Base-by-base conservation (phyloP, 2,113 vertebrate genomes). In the Rissa tridactyla region DNA sequence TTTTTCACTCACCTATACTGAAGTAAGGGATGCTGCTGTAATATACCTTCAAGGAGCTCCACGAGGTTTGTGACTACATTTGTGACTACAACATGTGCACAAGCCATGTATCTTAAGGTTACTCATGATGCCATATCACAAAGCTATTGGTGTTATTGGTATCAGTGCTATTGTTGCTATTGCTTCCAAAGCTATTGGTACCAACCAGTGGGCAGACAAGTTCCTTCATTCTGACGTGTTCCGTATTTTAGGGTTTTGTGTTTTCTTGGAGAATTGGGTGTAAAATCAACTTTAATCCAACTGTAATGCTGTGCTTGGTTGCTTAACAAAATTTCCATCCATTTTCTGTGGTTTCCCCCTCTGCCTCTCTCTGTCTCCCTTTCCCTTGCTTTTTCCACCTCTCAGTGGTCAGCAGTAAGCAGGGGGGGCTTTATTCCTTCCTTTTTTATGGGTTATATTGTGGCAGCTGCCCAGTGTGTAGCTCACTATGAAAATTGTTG, bases 141-240 rank as follows among this genome's bases (percentile, higher is more conserved):
- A 61, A 82, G 27, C 22, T 84, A 6, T 40, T 49, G 44, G 2
- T 71, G 7, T n/a, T 54, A 32, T 13, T 73, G 19, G 8, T 29
- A 30, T 26, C 34, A 73, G 6, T 0, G 1, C 18, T 62, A 18
- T 18, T 19, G 23, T 12, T 0, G 0, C 36, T 46, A 11, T 15
- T 51, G n/a, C 5, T 47, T 9, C 29, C n/a, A 60, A 42, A 77
- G 29, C 25, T 58, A 10, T 29, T 30, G 55, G 4, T 78, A 34
- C 14, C 84, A 57, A 38, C 11, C 25, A 32, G 21, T 25, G 23
- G 20, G 27, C 13, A 64, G 46, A 61, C 20, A 81, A 77, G 14
- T 54, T 77, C 18, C 8, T 65, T 82, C 34, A 27, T 11, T 54
- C 36, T 61, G 23, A 71, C 25, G 2, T 49, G 26, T 60, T 72